phyloP scores from a whole-genome alignment of 2,113 vertebrate genomes.

The Semnornis frantzii region DNA sequence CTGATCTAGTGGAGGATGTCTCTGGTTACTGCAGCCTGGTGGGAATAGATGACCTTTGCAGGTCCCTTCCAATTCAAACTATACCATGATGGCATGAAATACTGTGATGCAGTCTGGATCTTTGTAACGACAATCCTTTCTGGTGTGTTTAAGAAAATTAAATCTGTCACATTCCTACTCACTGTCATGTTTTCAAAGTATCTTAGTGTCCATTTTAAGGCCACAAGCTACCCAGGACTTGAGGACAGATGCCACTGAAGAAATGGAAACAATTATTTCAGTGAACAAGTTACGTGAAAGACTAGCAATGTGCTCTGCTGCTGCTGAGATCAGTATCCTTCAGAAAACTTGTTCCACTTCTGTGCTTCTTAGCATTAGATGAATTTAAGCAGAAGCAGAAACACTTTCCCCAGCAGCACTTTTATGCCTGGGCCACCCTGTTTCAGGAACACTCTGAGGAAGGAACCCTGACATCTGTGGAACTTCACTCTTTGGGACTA shows the following conservation, averaged over 20 bases:
- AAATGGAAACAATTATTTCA: not conserved
- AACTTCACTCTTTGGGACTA: not conserved
- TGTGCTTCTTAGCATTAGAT: rapidly evolving
- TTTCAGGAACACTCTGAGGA: not conserved
- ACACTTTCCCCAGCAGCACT: not conserved
- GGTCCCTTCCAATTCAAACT: too few relatives aligned
- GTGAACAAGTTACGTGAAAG: not conserved
- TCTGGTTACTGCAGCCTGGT: too few relatives aligned
- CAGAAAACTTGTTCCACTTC: not conserved
- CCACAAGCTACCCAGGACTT: too few relatives aligned
- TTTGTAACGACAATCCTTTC: not conserved
- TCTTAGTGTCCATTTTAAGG: not conserved
- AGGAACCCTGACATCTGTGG: not conserved
- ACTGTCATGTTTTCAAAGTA: not conserved
- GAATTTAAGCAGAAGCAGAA: not conserved
- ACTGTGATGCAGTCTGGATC: not conserved
- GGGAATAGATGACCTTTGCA: too few relatives aligned
- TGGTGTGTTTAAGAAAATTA: not conserved
- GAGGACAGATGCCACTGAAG: not conserved
- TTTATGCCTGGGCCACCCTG: not conserved
- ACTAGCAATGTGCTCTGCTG: not conserved
- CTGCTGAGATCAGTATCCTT: not conserved
- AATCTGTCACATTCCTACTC: not conserved
- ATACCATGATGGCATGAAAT: too few relatives aligned
- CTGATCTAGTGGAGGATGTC: too few relatives aligned